phyloP scores from a whole-genome alignment of 2,113 vertebrate species.

The Trematomus loennbergii region DNA sequence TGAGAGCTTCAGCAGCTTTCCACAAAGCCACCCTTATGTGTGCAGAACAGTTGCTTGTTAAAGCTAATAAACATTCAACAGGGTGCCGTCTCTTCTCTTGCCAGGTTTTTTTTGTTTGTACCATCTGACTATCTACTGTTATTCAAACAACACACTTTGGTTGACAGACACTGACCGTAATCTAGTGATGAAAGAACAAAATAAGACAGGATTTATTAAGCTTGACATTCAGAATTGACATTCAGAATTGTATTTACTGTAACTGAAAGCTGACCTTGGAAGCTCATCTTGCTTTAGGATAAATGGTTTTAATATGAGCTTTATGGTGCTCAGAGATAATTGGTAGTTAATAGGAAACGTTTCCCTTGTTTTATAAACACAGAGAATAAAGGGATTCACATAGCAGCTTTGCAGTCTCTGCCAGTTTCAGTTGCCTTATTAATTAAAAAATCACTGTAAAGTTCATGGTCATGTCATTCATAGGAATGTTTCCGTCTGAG shows the following conservation, averaged over 20 bases:
- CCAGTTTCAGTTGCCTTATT: constrained; percentile 24
- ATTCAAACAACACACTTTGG: constrained; percentile 27
- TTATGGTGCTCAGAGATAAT: constrained; percentile 69
- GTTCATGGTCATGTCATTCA: constrained; percentile 42
- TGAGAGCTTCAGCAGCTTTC: constrained; percentile 51
- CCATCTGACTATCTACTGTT: constrained; percentile 37
- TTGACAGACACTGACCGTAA: constrained; percentile 68
- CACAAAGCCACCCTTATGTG: constrained; percentile 65
- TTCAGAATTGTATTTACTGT: too few relatives aligned
- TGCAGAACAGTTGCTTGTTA: constrained; percentile 53
- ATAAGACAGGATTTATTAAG: constrained; percentile 61
- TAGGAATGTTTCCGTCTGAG: not conserved
- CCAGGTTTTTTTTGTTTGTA: constrained; percentile 37
- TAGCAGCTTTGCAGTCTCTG: constrained; percentile 34
- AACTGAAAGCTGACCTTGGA: constrained; percentile 74
- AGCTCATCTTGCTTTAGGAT: constrained; percentile 63
- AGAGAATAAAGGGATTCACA: constrained; percentile 45
- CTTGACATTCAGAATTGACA: constrained; percentile 72
- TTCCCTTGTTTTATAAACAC: constrained; percentile 49
- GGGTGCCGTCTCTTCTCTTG: constrained; percentile 41
- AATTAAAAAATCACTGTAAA: constrained; percentile 37
- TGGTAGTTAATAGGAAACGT: constrained; percentile 56
- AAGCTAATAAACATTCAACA: constrained; percentile 74
- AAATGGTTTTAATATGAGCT: constrained; percentile 70
- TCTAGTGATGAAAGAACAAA: constrained; percentile 69